Conservation (phyloP, 2,888 invertebrate species). For the Clistopyga incitator region DNA sequence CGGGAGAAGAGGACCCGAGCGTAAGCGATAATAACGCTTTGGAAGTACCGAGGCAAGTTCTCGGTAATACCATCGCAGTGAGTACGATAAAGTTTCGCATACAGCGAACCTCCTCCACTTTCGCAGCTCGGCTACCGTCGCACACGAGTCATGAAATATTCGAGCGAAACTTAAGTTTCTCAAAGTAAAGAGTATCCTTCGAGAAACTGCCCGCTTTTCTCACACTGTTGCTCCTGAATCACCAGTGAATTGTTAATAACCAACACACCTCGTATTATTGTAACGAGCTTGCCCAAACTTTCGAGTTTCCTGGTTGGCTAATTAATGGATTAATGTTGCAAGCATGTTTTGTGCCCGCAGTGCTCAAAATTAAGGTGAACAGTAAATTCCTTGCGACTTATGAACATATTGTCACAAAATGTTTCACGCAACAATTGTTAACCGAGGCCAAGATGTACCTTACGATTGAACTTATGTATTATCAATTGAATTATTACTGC, state of each 20-base stretch:
- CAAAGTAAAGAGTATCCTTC: slow-evolving; percentile 19
- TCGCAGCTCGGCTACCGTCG: neutral
- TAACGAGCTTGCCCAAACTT: slow-evolving; percentile 29
- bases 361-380: no score
- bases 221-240: neutral
- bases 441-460: no score
- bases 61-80: slow-evolving; percentile 4
- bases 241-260: slow-evolving; percentile 20
- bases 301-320: neutral
- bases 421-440: no score
- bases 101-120: neutral
- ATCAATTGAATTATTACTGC: no score
- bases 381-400: no score
- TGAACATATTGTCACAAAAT: no score
- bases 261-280: slow-evolving; percentile 14
- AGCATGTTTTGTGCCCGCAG: no score
- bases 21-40: slow-evolving; percentile 45
- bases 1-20: neutral
- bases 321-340: neutral
- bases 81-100: slow-evolving; percentile 37
- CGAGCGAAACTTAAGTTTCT: slow-evolving; percentile 29
- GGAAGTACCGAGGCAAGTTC: slow-evolving; percentile 25
- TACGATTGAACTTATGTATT: no score
- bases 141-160: slow-evolving; percentile 49
- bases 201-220: neutral